Evolutionary conservation across 1,140 invertebrate species (phyloP).

Genomic region (Coenobita brevimanus): DNA sequence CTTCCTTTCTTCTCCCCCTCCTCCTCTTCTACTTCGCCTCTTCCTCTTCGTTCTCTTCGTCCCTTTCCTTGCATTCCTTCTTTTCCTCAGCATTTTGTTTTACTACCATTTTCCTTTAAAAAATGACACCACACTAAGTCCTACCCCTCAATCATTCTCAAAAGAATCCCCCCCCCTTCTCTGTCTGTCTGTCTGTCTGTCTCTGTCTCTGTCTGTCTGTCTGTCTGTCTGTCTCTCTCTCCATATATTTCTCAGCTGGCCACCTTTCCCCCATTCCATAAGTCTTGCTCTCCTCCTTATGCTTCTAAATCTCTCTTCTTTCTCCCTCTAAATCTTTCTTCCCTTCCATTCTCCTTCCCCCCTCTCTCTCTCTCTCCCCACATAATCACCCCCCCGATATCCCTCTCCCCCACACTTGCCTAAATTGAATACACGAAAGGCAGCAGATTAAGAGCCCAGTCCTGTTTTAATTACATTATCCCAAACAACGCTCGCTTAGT

Average conservation of each 20-base stretch:
- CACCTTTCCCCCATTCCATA: not conserved
- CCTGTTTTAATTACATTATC: constrained; percentile 24
- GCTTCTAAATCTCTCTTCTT: not conserved
- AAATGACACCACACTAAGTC: not conserved
- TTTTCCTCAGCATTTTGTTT: not conserved
- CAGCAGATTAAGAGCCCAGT: not conserved
- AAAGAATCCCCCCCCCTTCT: not conserved
- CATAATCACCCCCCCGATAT: not conserved
- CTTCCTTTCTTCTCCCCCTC: not conserved
- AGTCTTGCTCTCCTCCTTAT: not conserved
- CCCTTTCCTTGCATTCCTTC: not conserved
- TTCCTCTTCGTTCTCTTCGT: not conserved
- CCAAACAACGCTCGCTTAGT: not conserved
- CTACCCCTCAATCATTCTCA: not conserved
- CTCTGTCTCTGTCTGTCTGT: not conserved
- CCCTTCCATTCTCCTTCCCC: not conserved
- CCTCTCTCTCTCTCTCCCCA: not conserved
- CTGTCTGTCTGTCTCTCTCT: too few relatives aligned
- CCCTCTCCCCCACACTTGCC: not conserved
- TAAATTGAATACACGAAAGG: not conserved
- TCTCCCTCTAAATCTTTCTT: not conserved
- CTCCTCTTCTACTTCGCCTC: not conserved
- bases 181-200: not conserved
- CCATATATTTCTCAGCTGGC: not conserved
- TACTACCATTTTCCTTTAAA: not conserved